Evolutionary conservation across 2,797 vertebrate genomes (phyloP).

Genomic region (Hapalemur alaotrensis): DNA sequence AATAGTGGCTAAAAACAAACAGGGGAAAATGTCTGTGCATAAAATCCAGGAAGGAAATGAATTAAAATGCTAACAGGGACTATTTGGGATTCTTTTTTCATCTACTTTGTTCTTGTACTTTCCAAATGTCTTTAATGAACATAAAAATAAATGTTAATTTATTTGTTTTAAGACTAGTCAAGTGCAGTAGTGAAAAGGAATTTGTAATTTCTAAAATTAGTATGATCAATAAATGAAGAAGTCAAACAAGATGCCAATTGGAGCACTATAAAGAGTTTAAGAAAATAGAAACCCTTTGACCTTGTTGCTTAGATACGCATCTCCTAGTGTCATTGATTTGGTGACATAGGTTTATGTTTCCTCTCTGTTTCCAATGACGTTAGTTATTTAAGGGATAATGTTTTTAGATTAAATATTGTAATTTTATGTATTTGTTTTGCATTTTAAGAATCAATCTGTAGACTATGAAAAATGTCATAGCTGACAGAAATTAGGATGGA

Average conservation of each 20-base stretch:
- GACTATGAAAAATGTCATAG: not conserved
- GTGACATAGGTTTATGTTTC: not conserved
- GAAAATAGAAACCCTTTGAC: not conserved
- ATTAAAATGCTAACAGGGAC: not conserved
- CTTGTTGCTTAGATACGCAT: not conserved
- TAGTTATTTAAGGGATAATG: not conserved
- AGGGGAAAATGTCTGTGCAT: not conserved
- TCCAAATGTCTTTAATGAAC: not conserved
- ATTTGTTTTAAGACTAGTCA: not conserved
- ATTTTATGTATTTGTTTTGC: not conserved
- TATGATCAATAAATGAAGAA: not conserved
- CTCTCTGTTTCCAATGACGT: not conserved
- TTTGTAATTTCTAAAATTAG: not conserved
- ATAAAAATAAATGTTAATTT: slow-evolving; percentile 12
- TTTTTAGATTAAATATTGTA: not conserved
- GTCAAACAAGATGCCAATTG: not conserved
- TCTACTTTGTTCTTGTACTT: slow-evolving; percentile 10
- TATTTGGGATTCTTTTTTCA: not conserved
- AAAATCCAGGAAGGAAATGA: not conserved
- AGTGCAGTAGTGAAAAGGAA: not conserved
- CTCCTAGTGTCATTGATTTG: not conserved
- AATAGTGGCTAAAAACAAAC: not conserved
- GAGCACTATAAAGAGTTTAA: not conserved
- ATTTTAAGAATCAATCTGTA: not conserved
- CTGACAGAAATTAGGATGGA: slow-evolving; percentile 7